Conservation (phyloP, 2,888 invertebrate species). For the Eretmocerus hayati region DNA sequence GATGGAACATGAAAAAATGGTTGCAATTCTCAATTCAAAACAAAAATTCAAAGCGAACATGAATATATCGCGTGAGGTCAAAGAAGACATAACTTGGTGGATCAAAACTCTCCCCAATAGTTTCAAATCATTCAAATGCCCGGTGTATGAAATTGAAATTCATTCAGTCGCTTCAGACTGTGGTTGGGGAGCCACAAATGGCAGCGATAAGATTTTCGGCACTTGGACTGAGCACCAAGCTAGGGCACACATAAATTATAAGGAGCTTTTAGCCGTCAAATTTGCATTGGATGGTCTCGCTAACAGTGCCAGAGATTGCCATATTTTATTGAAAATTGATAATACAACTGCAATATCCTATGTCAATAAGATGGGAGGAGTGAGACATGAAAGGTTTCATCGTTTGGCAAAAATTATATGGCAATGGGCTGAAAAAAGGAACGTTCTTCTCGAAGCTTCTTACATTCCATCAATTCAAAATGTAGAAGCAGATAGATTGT, state of each 20-base stretch:
- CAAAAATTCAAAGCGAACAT: conserved; percentile 4
- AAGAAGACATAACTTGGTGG: not conserved
- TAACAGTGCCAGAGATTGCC: not conserved
- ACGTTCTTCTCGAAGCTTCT: not conserved
- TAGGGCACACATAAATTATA: conserved; percentile 1
- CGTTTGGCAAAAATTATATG: not conserved
- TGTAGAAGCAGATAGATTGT: not conserved
- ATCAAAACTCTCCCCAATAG: no score
- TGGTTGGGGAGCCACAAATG: no score
- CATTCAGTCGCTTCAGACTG: no score
- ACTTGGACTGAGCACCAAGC: no score
- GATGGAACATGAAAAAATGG: conserved; percentile 12
- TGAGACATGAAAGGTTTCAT: not conserved
- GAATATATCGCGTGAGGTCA: conserved; percentile 22
- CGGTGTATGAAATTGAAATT: no score
- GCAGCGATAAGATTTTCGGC: no score
- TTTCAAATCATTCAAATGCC: no score
- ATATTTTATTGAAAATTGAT: not conserved
- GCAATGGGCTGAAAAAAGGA: not conserved
- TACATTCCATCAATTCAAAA: not conserved
- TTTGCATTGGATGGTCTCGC: not conserved
- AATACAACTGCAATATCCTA: not conserved
- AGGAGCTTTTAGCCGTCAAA: not conserved
- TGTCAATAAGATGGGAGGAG: not conserved
- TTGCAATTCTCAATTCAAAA: conserved; percentile 9